Conservation (phyloP, 1,140 invertebrate genomes). For the Cydia strobilella region DNA sequence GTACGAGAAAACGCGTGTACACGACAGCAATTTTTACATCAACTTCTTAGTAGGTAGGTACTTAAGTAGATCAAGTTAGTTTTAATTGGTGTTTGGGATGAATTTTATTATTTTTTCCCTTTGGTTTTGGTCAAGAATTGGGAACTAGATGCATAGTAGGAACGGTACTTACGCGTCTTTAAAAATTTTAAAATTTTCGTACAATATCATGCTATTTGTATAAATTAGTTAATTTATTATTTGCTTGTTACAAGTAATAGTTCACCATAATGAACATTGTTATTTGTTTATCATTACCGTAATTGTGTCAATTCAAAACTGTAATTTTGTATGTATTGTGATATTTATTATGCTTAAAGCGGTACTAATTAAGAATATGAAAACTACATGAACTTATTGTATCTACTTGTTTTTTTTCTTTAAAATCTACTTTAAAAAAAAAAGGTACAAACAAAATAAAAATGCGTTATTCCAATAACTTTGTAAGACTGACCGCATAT, state of each 20-base stretch:
- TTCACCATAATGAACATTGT: background rate
- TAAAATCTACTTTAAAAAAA: too few relatives aligned
- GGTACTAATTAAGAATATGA: background rate
- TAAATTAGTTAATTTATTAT: background rate
- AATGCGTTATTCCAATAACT: background rate
- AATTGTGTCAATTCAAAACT: background rate
- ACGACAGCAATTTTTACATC: background rate
- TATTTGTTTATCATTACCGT: background rate
- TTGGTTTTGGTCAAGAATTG: background rate
- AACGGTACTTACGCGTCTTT: background rate
- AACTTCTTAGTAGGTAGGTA: background rate
- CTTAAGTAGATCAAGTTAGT: background rate
- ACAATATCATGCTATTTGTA: background rate
- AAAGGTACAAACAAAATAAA: background rate
- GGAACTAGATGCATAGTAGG: background rate
- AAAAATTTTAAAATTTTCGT: background rate
- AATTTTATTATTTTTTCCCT: background rate
- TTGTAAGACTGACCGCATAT: conserved; percentile 20
- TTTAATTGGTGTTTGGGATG: conserved; percentile 5
- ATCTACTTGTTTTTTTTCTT: background rate
- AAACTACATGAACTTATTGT: background rate
- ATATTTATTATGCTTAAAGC: conserved; percentile 25
- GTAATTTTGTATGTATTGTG: conserved; percentile 24
- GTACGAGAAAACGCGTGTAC: background rate
- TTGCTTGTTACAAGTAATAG: background rate